phyloP scores from a whole-genome alignment of 2,888 invertebrate species.

The Andricus quercusramuli region DNA sequence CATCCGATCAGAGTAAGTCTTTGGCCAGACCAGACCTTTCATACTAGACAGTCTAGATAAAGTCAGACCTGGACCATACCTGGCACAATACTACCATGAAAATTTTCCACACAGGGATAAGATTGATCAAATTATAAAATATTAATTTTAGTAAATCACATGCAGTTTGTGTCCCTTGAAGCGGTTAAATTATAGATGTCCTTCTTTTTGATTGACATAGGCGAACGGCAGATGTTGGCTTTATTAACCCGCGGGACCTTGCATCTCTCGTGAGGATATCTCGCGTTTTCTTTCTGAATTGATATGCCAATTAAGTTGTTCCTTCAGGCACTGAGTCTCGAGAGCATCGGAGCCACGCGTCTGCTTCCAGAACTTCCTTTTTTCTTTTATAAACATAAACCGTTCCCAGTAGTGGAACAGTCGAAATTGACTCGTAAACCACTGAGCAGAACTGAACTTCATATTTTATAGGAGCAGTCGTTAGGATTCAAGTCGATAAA shows the following conservation, averaged over 20 bases:
- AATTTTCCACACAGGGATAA: too few relatives aligned
- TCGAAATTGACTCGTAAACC: constrained; percentile 41
- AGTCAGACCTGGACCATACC: too few relatives aligned
- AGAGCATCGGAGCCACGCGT: constrained; percentile 57
- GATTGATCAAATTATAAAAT: too few relatives aligned
- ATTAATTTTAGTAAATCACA: constrained; percentile 9
- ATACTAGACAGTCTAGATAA: too few relatives aligned
- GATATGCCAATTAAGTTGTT: constrained; percentile 71
- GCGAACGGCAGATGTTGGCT: constrained; percentile 59
- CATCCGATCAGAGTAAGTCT: too few relatives aligned
- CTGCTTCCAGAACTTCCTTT: constrained; percentile 45
- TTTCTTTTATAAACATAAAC: constrained; percentile 36
- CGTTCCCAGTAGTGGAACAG: constrained; percentile 38
- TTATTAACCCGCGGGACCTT: constrained; percentile 66
- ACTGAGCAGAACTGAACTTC: constrained; percentile 24
- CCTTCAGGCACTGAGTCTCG: constrained; percentile 50
- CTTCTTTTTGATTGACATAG: constrained; percentile 43
- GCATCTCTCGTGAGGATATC: constrained; percentile 50
- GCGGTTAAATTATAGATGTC: constrained; percentile 17
- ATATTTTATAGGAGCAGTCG: constrained; percentile 38
- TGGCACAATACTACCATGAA: too few relatives aligned
- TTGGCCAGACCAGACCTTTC: too few relatives aligned
- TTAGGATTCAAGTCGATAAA: constrained; percentile 28
- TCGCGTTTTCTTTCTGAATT: constrained; percentile 63
- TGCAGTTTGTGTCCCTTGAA: background rate